Conservation (phyloP, 2,888 invertebrate species). For the Griposia aprilina region DNA sequence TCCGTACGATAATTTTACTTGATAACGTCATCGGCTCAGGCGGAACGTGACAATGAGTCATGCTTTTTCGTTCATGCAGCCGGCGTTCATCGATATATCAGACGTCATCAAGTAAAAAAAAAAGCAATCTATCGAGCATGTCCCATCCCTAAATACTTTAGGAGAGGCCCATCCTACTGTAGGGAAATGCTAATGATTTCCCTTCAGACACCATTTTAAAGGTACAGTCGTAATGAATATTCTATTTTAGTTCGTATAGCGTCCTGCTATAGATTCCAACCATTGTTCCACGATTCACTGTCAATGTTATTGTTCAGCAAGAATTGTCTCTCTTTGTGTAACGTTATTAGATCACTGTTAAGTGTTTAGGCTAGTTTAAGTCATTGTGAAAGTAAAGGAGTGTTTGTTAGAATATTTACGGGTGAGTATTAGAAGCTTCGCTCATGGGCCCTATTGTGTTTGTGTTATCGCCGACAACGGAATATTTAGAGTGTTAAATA, state of each 20-base stretch:
- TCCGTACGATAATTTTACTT: no score
- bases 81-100: no score
- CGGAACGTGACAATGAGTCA: no score
- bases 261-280: slow-evolving; percentile 37
- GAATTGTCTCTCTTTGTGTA: slow-evolving; percentile 37
- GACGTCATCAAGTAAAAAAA: no score
- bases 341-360: slow-evolving; percentile 45
- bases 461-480: background rate
- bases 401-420: slow-evolving; percentile 33
- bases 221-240: slow-evolving; percentile 83
- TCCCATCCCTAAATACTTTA: slow-evolving; percentile 74
- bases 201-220: slow-evolving; percentile 81
- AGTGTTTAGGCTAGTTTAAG: slow-evolving; percentile 26
- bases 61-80: no score
- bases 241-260: slow-evolving; percentile 70
- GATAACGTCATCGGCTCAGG: no score
- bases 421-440: slow-evolving; percentile 19
- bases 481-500: slow-evolving; percentile 9
- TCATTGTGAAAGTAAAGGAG: slow-evolving; percentile 21
- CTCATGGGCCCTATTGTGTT: slow-evolving; percentile 17
- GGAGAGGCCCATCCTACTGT: slow-evolving; percentile 80
- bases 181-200: slow-evolving; percentile 88
- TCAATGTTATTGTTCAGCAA: slow-evolving; percentile 60
- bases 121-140: slow-evolving; percentile 52
- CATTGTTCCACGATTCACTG: slow-evolving; percentile 62